Base-by-base conservation (phyloP, 2,888 invertebrate species). In the Deilephila elpenor region DNA sequence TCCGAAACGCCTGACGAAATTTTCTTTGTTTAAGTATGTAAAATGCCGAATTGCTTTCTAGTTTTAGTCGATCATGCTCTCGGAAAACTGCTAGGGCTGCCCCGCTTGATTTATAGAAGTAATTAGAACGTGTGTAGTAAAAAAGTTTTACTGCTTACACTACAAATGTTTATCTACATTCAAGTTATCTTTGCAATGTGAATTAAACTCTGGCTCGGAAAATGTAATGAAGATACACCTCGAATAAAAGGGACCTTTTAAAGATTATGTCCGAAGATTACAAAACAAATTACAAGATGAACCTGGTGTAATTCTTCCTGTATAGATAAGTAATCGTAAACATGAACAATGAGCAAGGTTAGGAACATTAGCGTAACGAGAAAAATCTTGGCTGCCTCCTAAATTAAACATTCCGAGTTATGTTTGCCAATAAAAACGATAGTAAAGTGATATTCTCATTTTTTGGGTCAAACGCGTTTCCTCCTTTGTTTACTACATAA, bases 341-440 rank as follows among this genome's bases (percentile, higher is more conserved):
- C 19, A 6, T 56, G 14, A 56, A 56, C 17, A 19, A 56, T n/a
- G 6, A 19, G 56, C n/a, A 56, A n/a, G n/a, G n/a, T n/a, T 6
- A 7, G n/a, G n/a, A 19, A 56, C n/a, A 56, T 56, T n/a, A 56
- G n/a, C 56, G n/a, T n/a, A 62, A 62, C n/a, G 37, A 62, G n/a
- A 37, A 19, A 62, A 62, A 62, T 62, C 37, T 56, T n/a, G 56
- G 19, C 37, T n/a, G 17, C 34, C 7, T n/a, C 37, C 34, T 8
- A n/a, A 62, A 62, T 62, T 62, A 62, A 62, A 62, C 62, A 62
- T 34, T n/a, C n/a, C 62, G 37, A 62, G 62, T 37, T 37, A 62
- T n/a, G 37, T 62, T 62, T 34, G 37, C 37, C 34, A 62, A 62
- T 62, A 62, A 62, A 62, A 62, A 34, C 34, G 37, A 62, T 62